Evolutionary conservation across 2,797 vertebrate genomes (phyloP), one percentile per base, ranked within the genome.

Genomic region (Alosa sapidissima): DNA sequence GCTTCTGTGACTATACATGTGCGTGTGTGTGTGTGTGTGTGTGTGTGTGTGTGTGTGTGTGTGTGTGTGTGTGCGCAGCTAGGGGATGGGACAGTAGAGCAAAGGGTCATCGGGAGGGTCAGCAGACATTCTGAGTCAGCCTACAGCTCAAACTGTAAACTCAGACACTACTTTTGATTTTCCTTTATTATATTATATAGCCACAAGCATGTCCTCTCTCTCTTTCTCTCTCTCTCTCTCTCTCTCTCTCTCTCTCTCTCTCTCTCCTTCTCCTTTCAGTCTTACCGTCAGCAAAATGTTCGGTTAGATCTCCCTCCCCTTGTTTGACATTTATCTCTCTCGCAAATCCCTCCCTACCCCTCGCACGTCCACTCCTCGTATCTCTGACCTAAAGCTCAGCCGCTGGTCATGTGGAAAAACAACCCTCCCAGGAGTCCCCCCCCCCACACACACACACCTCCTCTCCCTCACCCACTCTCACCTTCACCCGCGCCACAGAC

Each of bases 361-460:
- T 3, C 65, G 55, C 65, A 33, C 21, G 0, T 58, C 21, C 55
- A 58, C 68, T 28, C 68, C 68, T 19, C 36, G 41, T 45, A 41
- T 75, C 68, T 75, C 68, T 75, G 68, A 75, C 68, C 68, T 14
- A 16, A 14, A 41, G 68, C 68, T 75, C 68, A 75, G 36, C 68
- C 33, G 33, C 33, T 41, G 68, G 68, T 45, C 68, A 75, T 41
- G 68, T 75, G 68, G 68, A 75, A 75, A 75, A 75, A 75, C 68
- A 75, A 45, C 33, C 68, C 68, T 75, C 68, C 36, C 68, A 41
- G 33, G 68, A 41, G 68, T 1, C 13, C 33, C 36, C 33, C 19
- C 58, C 5, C 58, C 51, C 51, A 16, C 11, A 13, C 51, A 52
- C 10, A 52, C 51, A 52, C 62, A 68, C 62, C n/a, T 28, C 6